Percentiles rank a stretch among this genome's conserved stretches.
Evolutionary conservation across 2,113 vertebrate species (phyloP).

Genomic region (Hydropotes inermis): DNA sequence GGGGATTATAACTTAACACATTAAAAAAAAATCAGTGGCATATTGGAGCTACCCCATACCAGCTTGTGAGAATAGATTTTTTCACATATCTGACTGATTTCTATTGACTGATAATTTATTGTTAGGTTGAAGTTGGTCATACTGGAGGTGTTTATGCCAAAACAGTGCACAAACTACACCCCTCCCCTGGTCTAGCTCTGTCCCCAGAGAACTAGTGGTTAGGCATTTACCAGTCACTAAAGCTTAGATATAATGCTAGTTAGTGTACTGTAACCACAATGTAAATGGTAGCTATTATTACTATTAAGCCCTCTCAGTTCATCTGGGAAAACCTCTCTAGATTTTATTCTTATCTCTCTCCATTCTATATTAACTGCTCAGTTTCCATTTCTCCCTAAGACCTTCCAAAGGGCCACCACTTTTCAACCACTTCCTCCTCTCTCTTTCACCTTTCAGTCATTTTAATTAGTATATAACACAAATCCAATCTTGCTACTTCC

Average conservation of each 20-base stretch:
- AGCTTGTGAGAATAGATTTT: neutral
- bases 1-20: neutral
- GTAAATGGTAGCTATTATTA: neutral
- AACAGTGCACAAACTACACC: neutral
- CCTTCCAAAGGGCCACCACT: neutral
- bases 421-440: neutral
- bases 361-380: neutral
- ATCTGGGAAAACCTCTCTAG: neutral
- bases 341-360: neutral
- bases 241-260: neutral
- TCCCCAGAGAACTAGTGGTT: neutral
- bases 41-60: neutral
- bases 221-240: neutral
- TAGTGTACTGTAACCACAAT: neutral
- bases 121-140: neutral
- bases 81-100: neutral
- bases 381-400: neutral
- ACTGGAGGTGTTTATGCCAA: neutral
- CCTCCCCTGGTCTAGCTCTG: neutral
- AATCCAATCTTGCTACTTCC: neutral
- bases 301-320: neutral
- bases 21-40: neutral
- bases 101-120: neutral
- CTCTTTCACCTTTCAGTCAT: neutral
- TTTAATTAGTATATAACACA: neutral